Base-by-base conservation (phyloP, 2,797 vertebrate species). In the Etheostoma perlongum region DNA sequence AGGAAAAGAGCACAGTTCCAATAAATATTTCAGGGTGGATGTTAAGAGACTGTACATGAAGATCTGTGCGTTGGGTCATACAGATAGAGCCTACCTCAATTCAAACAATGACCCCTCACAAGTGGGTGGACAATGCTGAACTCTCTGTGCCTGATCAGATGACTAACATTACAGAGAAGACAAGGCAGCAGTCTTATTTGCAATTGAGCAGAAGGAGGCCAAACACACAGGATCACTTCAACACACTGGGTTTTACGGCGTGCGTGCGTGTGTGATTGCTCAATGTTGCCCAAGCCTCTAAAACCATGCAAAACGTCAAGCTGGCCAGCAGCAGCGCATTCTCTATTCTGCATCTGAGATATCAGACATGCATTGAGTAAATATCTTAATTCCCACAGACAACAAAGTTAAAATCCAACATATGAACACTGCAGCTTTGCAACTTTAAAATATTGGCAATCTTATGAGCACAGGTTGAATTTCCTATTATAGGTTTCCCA, bases 81-180 rank as follows among this genome's bases (percentile, higher is more conserved):
- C 59, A 89, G 78, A 87, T 81, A 83, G 66, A 88, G 85, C 78
- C 90, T 88, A 92, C 91, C 90, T 93, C 88, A 81, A 82, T 74
- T 73, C 80, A 76, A 79, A 93, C 93, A 95, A 94, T 93, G 90
- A 87, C 87, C 87, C 90, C 88, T 94, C 84, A 95, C 91, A 94
- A 89, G 89, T 85, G 90, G 79, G 78, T 85, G 91, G 85, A 94
- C 92, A 92, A 93, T 93, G 86, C 91, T 91, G 91, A 91, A 85
- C 89, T 91, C 89, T 94, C 91, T 91, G 90, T 88, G 88, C 85
- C 93, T 72, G 92, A 92, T 94, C 93, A 95, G 93, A 95, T 94
- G 93, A 95, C 91, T 89, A 91, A 91, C 92, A 92, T 92, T 93
- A 94, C 92, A 92, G 90, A 90, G 90, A 87, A 93, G 89, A 93